Evolutionary conservation across 2,888 invertebrate species (phyloP).

Genomic region (Xestia rhomboidea): DNA sequence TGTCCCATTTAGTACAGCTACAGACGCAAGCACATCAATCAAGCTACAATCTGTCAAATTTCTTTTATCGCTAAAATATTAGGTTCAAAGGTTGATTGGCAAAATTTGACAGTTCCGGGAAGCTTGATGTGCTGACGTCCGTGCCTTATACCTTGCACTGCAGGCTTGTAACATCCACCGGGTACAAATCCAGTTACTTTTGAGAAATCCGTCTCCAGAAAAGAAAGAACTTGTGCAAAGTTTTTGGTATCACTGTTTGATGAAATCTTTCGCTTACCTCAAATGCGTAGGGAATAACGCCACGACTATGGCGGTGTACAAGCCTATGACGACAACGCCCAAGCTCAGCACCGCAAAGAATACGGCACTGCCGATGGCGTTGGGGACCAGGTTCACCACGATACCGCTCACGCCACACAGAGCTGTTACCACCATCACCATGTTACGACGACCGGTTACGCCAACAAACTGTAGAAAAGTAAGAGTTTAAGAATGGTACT

Average conservation of each 20-base stretch:
- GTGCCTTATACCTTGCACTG: neutral
- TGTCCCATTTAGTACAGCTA: too few relatives aligned
- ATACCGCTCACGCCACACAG: constrained; percentile 89
- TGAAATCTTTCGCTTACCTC: constrained; percentile 70
- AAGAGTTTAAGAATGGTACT: neutral
- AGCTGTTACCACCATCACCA: constrained; percentile 82
- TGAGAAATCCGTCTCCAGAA: neutral
- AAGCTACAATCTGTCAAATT: too few relatives aligned
- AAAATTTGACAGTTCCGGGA: too few relatives aligned
- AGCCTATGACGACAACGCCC: constrained; percentile 85
- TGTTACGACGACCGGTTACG: constrained; percentile 89
- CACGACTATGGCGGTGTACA: constrained; percentile 89
- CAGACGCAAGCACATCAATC: too few relatives aligned
- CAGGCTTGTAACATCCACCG: neutral
- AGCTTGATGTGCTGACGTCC: too few relatives aligned
- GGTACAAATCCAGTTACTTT: neutral
- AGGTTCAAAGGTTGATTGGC: too few relatives aligned
- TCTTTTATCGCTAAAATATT: too few relatives aligned
- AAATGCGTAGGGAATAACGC: constrained; percentile 90
- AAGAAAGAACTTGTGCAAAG: neutral
- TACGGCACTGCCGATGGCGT: constrained; percentile 90
- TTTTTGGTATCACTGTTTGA: neutral
- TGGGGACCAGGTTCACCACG: constrained; percentile 91
- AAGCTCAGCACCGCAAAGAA: constrained; percentile 84
- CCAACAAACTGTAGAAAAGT: constrained; percentile 65